Conservation (phyloP, 2,888 invertebrate species). For the Parnassius mnemosyne region DNA sequence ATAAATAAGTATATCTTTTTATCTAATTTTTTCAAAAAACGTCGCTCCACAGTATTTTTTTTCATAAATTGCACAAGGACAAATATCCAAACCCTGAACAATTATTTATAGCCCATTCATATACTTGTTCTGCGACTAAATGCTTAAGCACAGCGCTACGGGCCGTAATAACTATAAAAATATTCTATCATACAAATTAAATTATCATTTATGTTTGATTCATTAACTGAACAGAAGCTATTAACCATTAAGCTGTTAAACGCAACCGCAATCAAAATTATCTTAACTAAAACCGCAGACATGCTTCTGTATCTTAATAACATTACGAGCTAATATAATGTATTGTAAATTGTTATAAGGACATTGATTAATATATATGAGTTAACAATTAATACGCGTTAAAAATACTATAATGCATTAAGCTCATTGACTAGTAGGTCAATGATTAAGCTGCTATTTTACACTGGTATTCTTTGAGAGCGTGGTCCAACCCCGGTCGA, state of each 20-base stretch:
- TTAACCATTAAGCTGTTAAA: conserved; percentile 1
- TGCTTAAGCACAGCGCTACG: no score
- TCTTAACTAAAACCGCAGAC: conserved; percentile 15
- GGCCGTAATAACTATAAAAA: background rate
- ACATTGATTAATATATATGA: background rate
- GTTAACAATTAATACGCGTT: background rate
- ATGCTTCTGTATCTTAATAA: conserved; percentile 28
- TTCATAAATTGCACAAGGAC: no score
- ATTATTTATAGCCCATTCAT: no score
- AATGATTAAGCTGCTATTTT: no score
- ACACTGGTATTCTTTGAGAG: no score
- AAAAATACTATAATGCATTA: background rate
- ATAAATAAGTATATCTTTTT: no score
- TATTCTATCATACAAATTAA: background rate
- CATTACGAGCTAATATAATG: background rate
- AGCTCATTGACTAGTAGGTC: no score
- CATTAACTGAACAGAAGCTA: background rate
- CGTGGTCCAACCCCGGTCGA: no score
- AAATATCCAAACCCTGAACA: no score
- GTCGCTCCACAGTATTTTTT: no score
- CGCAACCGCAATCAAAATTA: conserved; percentile 22
- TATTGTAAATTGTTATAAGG: background rate
- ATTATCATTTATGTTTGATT: background rate
- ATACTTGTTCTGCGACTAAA: no score
- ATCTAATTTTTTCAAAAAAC: no score